These are phyloP conservation scores for Oxystoma pomonae DNA, from an alignment of 2,888 invertebrate genomes.

Conservation along the genomic window DNA sequence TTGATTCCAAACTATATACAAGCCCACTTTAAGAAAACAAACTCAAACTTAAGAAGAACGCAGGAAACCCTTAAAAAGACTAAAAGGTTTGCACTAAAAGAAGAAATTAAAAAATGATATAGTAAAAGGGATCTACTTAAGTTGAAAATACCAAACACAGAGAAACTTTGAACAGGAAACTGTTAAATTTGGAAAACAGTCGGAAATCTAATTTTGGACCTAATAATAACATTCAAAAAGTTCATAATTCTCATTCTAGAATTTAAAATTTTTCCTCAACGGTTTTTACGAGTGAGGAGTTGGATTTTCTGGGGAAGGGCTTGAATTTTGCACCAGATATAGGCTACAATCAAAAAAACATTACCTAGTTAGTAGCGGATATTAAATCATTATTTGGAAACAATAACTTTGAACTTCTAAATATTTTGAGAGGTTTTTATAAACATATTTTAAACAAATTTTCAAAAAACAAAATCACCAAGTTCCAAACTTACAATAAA, in stretches of 20 bases:
- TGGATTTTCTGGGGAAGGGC: neutral
- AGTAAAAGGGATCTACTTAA: neutral
- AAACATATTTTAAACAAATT: neutral
- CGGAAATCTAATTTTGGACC: neutral
- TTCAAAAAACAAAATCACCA: neutral
- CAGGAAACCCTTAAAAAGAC: neutral
- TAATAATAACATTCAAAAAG: neutral
- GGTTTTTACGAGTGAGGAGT: neutral
- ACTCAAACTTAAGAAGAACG: neutral
- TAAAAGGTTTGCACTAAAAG: neutral
- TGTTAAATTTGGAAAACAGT: neutral
- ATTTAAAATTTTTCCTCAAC: neutral
- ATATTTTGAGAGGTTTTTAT: neutral
- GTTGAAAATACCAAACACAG: neutral
- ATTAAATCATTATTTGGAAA: neutral
- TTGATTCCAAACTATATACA: neutral
- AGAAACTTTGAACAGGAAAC: neutral
- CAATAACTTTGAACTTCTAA: neutral
- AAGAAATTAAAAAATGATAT: neutral
- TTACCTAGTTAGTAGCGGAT: neutral
- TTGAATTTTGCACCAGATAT: neutral
- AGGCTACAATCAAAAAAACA: neutral
- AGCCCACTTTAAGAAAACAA: neutral
- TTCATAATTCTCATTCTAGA: neutral
- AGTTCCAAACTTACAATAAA: neutral